Percentiles rank a stretch among this genome's conserved stretches.
phyloP scores from a whole-genome alignment of 53 echinoderm and acorn worm species.

The Astropecten irregularis region DNA sequence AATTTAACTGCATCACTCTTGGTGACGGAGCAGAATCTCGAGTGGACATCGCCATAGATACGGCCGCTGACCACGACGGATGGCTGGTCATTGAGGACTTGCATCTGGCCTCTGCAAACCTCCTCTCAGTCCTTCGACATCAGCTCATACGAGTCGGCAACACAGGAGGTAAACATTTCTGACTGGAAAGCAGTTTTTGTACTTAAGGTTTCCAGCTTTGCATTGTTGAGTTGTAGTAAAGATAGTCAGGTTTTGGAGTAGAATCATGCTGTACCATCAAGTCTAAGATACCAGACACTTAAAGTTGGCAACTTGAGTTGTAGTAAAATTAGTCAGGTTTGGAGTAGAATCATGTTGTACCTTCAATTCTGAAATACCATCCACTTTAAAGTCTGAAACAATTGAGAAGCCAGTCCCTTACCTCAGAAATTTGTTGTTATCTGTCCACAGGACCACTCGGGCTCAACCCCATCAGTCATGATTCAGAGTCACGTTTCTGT shows the following conservation, averaged over 20 bases:
- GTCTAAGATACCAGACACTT: too few species aligned
- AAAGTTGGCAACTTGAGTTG: too few species aligned
- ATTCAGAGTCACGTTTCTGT: conserved; percentile 77
- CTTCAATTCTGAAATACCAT: too few species aligned
- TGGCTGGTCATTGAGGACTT: conserved; percentile 87
- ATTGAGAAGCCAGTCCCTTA: too few species aligned
- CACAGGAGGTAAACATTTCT: conserved; percentile 92
- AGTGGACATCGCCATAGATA: conserved; percentile 83
- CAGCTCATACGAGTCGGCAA: conserved; percentile 91
- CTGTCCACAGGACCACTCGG: conserved; percentile 93
- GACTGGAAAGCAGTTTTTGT: background rate
- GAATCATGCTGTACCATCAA: too few species aligned
- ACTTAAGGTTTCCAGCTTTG: background rate
- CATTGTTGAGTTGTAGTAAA: background rate
- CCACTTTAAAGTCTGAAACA: too few species aligned
- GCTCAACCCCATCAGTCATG: conserved; percentile 66
- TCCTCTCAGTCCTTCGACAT: conserved; percentile 70
- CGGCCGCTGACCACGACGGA: conserved; percentile 86
- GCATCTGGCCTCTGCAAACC: conserved; percentile 75
- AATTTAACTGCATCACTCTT: conserved; percentile 73
- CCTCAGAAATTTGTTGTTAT: too few species aligned
- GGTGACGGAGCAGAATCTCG: conserved; percentile 84
- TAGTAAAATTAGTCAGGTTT: too few species aligned
- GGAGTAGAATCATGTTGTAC: too few species aligned
- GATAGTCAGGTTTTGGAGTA: too few species aligned